Conservation (phyloP, 2,888 invertebrate species). For the Microlaimidae sp. region DNA sequence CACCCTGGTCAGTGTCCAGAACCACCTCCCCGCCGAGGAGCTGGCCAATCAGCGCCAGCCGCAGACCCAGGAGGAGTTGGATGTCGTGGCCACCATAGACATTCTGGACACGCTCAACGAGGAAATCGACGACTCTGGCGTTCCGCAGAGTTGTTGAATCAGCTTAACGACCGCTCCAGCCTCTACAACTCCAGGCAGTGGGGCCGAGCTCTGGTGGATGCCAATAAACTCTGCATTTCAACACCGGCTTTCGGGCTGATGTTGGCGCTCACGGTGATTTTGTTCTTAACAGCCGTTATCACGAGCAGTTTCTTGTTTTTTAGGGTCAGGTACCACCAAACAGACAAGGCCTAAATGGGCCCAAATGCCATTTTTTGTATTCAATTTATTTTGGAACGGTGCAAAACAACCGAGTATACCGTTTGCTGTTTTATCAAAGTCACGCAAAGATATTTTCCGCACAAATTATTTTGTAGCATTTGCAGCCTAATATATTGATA, state of each 20-base stretch:
- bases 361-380: too few relatives aligned
- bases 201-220: background rate
- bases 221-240: slow-evolving; percentile 8
- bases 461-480: too few relatives aligned
- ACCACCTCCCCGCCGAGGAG: too few relatives aligned
- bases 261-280: slow-evolving; percentile 8
- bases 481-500: too few relatives aligned
- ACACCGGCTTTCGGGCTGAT: slow-evolving; percentile 13
- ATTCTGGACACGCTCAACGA: slow-evolving; percentile 12
- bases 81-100: slow-evolving; percentile 11
- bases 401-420: too few relatives aligned
- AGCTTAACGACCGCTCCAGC: background rate
- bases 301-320: slow-evolving; percentile 8
- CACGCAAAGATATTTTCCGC: too few relatives aligned
- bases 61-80: slow-evolving; percentile 2
- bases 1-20: background rate
- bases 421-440: too few relatives aligned
- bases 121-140: background rate
- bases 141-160: background rate
- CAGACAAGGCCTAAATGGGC: too few relatives aligned
- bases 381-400: too few relatives aligned
- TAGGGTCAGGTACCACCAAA: background rate
- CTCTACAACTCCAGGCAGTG: too few relatives aligned
- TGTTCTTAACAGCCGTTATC: slow-evolving; percentile 10
- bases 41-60: background rate